These are phyloP conservation scores for Hymenopus coronatus DNA, from an alignment of 2,888 invertebrate species.

Conservation along the genomic window DNA sequence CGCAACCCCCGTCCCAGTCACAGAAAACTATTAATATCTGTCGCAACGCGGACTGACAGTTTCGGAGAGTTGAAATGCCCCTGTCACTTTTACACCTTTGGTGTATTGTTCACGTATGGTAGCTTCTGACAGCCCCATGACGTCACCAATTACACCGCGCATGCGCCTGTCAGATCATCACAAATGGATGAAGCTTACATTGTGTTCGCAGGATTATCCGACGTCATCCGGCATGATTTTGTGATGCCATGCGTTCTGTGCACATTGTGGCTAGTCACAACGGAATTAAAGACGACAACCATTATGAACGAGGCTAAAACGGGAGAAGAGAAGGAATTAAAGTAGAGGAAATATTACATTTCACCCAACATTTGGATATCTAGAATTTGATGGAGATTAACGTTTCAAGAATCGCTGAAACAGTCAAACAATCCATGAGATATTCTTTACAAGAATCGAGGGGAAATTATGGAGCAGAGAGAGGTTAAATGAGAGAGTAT, in stretches of 20 bases:
- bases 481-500: too few species aligned
- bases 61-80: background rate
- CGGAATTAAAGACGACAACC: background rate
- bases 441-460: too few species aligned
- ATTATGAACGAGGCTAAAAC: background rate
- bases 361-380: too few species aligned
- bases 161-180: background rate
- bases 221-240: background rate
- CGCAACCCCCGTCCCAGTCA: background rate
- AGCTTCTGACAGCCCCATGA: background rate
- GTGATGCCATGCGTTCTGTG: background rate
- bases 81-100: background rate
- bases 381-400: too few species aligned
- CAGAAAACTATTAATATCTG: background rate
- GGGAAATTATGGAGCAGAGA: too few species aligned
- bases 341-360: too few species aligned
- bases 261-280: background rate
- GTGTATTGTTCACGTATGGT: background rate
- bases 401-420: too few species aligned
- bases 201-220: background rate
- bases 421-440: too few species aligned
- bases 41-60: background rate
- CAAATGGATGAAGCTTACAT: background rate
- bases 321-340: too few species aligned
- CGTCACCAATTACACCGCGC: background rate